Percentiles rank a stretch among this genome's conserved stretches.
Evolutionary conservation across 1,140 invertebrate genomes (phyloP).

Genomic region (Myzus persicae): DNA sequence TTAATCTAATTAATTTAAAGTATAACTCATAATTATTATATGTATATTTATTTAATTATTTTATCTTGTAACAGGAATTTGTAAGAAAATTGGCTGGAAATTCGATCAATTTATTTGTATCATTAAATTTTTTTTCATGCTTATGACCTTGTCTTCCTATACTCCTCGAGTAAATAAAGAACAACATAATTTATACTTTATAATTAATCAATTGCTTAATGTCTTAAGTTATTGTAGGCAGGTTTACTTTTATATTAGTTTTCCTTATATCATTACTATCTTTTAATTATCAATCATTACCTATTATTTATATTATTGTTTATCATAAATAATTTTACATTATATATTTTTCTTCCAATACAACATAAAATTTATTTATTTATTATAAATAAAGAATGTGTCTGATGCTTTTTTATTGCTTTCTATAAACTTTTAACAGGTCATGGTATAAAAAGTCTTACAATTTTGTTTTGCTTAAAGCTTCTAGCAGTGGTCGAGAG

Average conservation of each 20-base stretch:
- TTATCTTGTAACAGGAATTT: conserved; percentile 50
- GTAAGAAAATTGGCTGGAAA: conserved; percentile 34
- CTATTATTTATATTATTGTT: background rate
- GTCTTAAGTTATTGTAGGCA: background rate
- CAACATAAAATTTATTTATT: background rate
- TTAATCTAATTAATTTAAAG: background rate
- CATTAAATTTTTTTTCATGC: background rate
- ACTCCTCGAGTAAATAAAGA: background rate
- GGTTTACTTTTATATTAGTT: background rate
- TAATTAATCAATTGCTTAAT: background rate
- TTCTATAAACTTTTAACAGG: conserved; percentile 18
- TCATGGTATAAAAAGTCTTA: background rate
- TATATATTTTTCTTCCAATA: background rate
- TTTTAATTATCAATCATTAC: background rate
- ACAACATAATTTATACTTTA: background rate
- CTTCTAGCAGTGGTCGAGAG: background rate
- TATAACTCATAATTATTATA: background rate
- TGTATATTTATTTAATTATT: conserved; percentile 37
- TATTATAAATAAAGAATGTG: background rate
- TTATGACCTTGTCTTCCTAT: background rate
- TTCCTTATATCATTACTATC: background rate
- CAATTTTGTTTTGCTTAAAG: background rate
- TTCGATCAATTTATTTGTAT: background rate
- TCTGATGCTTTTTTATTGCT: background rate
- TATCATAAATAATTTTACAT: background rate